Evolutionary conservation across 2,113 vertebrate genomes (phyloP).

Genomic region (Oreochromis niloticus): DNA sequence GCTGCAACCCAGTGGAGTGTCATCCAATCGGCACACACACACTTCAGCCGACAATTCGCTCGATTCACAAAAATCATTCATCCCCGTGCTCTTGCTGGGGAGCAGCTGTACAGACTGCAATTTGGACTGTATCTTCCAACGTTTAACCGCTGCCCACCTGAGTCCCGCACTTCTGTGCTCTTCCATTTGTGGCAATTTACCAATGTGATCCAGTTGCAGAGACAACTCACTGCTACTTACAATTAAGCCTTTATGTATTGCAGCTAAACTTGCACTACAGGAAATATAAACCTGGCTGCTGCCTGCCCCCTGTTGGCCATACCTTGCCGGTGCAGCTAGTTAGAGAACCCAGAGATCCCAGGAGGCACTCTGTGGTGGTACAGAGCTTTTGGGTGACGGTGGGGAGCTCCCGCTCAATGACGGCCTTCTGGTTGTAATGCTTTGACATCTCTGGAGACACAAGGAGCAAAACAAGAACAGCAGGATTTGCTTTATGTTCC

Average conservation of each 20-base stretch:
- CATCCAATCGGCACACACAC: not conserved
- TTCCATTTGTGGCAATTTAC: slow-evolving; percentile 13
- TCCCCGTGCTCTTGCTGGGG: not conserved
- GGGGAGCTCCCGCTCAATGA: slow-evolving; percentile 87
- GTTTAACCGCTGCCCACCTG: slow-evolving; percentile 41
- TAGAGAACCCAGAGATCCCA: slow-evolving; percentile 86
- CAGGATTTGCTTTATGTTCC: not conserved
- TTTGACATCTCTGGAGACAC: slow-evolving; percentile 83
- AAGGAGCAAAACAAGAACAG: not conserved
- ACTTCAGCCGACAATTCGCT: not conserved
- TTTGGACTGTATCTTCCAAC: slow-evolving; percentile 38
- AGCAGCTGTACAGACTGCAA: slow-evolving; percentile 49
- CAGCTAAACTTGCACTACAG: not conserved
- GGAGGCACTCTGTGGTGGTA: slow-evolving; percentile 93
- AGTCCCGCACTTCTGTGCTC: slow-evolving; percentile 11
- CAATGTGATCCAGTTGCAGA: slow-evolving; percentile 6
- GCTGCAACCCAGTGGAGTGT: not conserved
- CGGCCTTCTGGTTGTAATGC: slow-evolving; percentile 91
- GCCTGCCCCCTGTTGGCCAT: slow-evolving; percentile 56
- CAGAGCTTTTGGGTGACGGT: slow-evolving; percentile 91
- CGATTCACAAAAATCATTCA: slow-evolving; percentile 32
- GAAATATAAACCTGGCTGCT: not conserved
- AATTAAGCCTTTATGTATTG: not conserved
- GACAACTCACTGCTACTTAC: not conserved
- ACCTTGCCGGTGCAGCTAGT: slow-evolving; percentile 89